Base-by-base conservation (phyloP, 2,113 vertebrate species). In the Excalfactoria chinensis region DNA sequence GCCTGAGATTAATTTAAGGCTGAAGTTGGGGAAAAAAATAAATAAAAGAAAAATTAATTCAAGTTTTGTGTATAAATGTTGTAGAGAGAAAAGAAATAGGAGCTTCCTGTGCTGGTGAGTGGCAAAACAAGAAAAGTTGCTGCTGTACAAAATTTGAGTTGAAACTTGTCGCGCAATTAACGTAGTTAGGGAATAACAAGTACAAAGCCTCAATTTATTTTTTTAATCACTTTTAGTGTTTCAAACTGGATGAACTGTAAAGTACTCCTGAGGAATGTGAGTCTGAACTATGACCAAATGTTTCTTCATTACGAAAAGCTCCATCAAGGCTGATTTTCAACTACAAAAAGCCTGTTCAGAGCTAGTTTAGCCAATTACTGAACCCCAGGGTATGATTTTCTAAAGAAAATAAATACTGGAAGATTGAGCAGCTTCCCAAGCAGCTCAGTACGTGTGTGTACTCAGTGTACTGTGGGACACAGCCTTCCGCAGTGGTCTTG, bases 161-260 rank as follows among this genome's bases (percentile, higher is more conserved):
- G 22, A 88, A 94, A 90, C 86, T 87, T 93, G 93, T 76, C 49
- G 5, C 70, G 74, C 74, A 83, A 83, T 95, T 93, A 96, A 66
- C 81, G 40, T 84, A 69, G 81, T 76, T 88, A 28, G n/a, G 79
- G 69, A 90, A 67, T 69, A 88, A 92, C 40, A 44, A 59, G 71
- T 74, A 79, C 53, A 90, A 92, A 94, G 71, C n/a, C 56, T 58
- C 90, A 44, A 35, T 88, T 81, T 46, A 15, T 46, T 60, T 79
- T 74, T 53, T 43, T 26, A 88, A 90, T 89, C 92, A 51, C 49
- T 79, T 9, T 79, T 9, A 1, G 0, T 68, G 30, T 88, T 93
- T 91, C 68, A 86, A 91, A 90, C 34, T 71, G 71, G 21, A 9
- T 60, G 71, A 95, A 82, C 44, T 73, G 63, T 78, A 46, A 92